Conservation (phyloP, 2,113 vertebrate genomes). For the Labeo catla region DNA sequence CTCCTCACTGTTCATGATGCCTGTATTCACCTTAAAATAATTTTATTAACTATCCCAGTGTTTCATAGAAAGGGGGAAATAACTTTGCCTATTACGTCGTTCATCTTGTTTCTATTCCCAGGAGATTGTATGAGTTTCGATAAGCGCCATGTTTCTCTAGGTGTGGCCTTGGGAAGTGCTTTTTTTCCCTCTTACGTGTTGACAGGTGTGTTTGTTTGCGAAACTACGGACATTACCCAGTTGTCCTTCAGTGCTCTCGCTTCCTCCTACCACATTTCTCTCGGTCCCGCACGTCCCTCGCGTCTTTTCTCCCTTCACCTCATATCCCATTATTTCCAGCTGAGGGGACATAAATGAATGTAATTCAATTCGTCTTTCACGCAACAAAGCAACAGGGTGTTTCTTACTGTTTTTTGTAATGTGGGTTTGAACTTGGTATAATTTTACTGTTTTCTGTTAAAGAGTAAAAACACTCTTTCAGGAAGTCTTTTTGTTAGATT, state of each 20-base stretch:
- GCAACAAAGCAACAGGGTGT: constrained; percentile 26
- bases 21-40: not conserved
- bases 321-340: constrained; percentile 63
- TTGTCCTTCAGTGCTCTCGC: constrained; percentile 24
- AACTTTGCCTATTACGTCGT: not conserved
- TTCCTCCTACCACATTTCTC: constrained; percentile 1
- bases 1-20: not conserved
- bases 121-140: constrained; percentile 59
- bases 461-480: not conserved
- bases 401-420: not conserved
- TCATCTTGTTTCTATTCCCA: not conserved
- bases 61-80: no score
- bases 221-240: constrained; percentile 14
- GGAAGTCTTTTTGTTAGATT: not conserved
- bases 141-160: constrained; percentile 71
- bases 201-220: constrained; percentile 50
- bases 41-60: not conserved
- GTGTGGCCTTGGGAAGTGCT: constrained; percentile 62
- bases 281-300: constrained; percentile 19
- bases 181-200: constrained; percentile 48
- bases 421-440: not conserved
- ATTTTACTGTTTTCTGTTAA: not conserved
- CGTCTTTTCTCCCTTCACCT: constrained; percentile 52
- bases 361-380: not conserved
- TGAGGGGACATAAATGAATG: constrained; percentile 52